Evolutionary conservation across 2,113 vertebrate species (phyloP).

Genomic region (Lamprotornis superbus): DNA sequence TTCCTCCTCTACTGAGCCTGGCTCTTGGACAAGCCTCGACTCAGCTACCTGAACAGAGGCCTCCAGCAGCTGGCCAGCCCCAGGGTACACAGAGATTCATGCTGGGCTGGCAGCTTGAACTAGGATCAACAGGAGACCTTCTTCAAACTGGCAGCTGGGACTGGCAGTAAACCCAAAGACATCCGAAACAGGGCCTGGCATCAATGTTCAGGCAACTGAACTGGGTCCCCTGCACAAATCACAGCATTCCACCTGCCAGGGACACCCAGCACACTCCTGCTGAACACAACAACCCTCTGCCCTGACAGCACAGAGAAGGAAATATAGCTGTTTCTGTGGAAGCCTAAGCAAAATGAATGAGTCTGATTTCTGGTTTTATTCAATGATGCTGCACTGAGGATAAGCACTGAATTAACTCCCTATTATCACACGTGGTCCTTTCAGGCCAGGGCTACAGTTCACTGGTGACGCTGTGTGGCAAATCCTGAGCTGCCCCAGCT

Average conservation of each 20-base stretch:
- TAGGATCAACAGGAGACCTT: neutral
- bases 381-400: neutral
- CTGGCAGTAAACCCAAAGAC: neutral
- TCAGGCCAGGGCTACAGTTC: neutral
- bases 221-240: too few relatives aligned
- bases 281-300: neutral
- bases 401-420: neutral
- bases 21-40: neutral
- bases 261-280: neutral
- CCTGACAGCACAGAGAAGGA: neutral
- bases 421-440: fast-evolving
- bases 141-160: neutral
- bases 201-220: neutral
- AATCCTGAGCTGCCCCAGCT: neutral
- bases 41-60: neutral
- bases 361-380: neutral
- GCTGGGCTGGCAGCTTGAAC: neutral
- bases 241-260: neutral
- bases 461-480: neutral
- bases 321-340: neutral
- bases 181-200: neutral
- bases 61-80: neutral
- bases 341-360: neutral
- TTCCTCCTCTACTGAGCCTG: neutral
- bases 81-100: neutral